Evolutionary conservation across 2,797 vertebrate genomes (phyloP).

Genomic region (Megaceryle alcyon): DNA sequence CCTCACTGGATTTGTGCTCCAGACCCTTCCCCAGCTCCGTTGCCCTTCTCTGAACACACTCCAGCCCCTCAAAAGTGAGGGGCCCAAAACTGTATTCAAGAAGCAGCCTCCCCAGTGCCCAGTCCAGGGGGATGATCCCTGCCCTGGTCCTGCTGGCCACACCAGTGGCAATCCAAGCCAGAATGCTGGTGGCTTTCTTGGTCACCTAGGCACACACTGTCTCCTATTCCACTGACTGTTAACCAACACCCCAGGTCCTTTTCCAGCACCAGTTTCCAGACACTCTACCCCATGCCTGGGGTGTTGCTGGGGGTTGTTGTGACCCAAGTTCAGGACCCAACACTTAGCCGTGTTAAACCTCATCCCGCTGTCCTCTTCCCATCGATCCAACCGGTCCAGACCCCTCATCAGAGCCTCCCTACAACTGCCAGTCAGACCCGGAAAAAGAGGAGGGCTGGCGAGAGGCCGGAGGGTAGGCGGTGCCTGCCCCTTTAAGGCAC

Average conservation of each 20-base stretch:
- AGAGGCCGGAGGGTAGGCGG: too few species aligned
- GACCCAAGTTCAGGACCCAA: background rate
- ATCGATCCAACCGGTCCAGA: background rate
- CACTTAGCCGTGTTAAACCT: background rate
- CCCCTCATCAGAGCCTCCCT: background rate
- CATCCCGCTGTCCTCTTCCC: background rate
- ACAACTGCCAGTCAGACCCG: background rate
- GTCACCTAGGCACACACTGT: background rate
- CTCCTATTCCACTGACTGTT: background rate
- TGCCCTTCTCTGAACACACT: too few species aligned
- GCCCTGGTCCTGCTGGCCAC: background rate
- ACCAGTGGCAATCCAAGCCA: background rate
- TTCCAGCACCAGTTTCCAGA: background rate
- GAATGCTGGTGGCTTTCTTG: background rate
- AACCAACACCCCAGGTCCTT: background rate
- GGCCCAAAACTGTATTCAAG: background rate
- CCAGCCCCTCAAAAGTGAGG: too few species aligned
- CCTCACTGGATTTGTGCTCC: too few species aligned
- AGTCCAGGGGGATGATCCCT: background rate
- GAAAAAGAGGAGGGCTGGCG: too few species aligned
- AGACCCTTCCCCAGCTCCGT: too few species aligned
- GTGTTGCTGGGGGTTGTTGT: background rate
- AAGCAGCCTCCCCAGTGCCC: background rate
- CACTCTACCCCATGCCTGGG: background rate
- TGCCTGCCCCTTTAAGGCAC: background rate